Evolutionary conservation across 2,113 vertebrate species (phyloP).

Genomic region (Oplegnathus fasciatus): DNA sequence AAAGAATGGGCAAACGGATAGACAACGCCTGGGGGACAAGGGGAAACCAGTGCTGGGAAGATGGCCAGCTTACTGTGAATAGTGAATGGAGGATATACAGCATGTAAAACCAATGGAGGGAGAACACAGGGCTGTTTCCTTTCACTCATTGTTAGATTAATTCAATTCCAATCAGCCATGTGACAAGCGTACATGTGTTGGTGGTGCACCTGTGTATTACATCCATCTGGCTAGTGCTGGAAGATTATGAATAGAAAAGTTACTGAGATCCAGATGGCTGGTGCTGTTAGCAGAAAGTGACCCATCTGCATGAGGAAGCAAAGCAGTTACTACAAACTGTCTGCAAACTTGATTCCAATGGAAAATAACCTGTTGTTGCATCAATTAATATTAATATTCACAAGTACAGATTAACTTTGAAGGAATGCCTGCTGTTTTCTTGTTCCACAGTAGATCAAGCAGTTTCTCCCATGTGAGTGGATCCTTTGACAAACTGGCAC

Average conservation of each 20-base stretch:
- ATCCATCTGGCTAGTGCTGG: constrained; percentile 49
- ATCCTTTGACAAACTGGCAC: constrained; percentile 41
- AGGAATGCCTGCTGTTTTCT: not conserved
- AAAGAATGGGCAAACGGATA: constrained; percentile 38
- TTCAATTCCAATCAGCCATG: constrained; percentile 56
- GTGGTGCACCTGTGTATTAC: constrained; percentile 56
- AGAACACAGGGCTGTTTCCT: constrained; percentile 42
- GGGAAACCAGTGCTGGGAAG: constrained; percentile 55
- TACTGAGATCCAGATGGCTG: constrained; percentile 45
- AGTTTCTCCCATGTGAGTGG: not conserved
- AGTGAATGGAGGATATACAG: constrained; percentile 53
- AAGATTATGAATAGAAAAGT: constrained; percentile 52
- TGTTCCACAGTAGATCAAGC: not conserved
- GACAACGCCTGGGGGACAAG: constrained; percentile 24
- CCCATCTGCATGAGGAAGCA: constrained; percentile 45
- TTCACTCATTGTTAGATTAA: constrained; percentile 45
- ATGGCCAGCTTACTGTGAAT: constrained; percentile 53
- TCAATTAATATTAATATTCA: not conserved
- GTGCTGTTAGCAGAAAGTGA: constrained; percentile 38
- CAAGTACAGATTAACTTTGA: not conserved
- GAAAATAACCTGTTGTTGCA: constrained; percentile 18
- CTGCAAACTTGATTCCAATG: not conserved
- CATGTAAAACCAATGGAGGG: constrained; percentile 46
- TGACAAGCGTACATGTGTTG: constrained; percentile 51
- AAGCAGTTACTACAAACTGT: constrained; percentile 18